Evolutionary conservation across 2,888 invertebrate species (phyloP), one percentile per base, ranked within the genome.

Genomic region (Brachypterus glaber): DNA sequence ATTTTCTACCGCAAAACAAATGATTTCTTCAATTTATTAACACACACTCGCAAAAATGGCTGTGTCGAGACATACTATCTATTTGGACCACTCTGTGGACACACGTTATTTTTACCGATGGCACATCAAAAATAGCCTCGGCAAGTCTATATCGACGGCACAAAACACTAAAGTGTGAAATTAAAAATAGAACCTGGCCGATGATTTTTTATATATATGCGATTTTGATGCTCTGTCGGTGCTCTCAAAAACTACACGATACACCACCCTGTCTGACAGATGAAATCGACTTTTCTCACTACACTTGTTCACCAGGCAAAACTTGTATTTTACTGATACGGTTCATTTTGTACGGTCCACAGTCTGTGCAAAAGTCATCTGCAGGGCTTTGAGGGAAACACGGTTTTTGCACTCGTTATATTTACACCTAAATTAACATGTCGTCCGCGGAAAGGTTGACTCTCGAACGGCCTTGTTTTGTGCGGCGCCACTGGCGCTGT

Each of bases 101-200:
- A 56, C 52, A 48, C 54, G 60, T 62, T 66, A 66, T 66, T 66
- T 63, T 62, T 64, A 63, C 54, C 52, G 58, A 53, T 57, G 51
- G 58, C 53, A 54, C 53, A 53, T 58, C 58, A 58, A 62, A 64
- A 66, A 64, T 65, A 65, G 62, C 60, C 53, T 52, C 58, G 57
- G 60, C 57, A 58, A 59, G 59, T 59, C 58, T 59, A 60, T 60
- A 62, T 63, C 58, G 59, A 57, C 53, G 49, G 55, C 57, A 57
- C 57, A 60, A 57, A 60, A 62, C 60, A 61, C 59, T 57, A 59
- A 61, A 56, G 56, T 60, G 57, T 27, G 11, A 56, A 59, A 59
- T 62, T 64, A 64, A 63, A 65, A 65, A 65, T 65, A 64, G 64
- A 64, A 52, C 51, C 55, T 55, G 59, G 55, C 52, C 54, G 54